Conservation (phyloP, 2,888 invertebrate genomes). For the Ctena decussata region DNA sequence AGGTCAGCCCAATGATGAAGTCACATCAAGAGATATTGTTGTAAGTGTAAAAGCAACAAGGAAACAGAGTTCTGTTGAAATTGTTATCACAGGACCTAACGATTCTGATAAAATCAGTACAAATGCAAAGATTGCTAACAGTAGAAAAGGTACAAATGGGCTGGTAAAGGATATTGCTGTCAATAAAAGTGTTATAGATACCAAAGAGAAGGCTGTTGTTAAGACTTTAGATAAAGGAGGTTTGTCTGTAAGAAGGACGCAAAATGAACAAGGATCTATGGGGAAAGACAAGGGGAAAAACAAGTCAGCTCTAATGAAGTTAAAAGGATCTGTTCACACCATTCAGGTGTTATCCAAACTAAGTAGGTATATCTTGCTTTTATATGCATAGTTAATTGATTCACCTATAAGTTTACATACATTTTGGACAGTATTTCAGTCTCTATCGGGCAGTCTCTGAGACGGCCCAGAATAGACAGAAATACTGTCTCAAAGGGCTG, state of each 20-base stretch:
- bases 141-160: background rate
- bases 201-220: background rate
- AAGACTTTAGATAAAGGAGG: background rate
- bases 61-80: background rate
- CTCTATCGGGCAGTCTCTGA: too few species aligned
- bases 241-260: background rate
- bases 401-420: too few species aligned
- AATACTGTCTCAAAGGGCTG: too few species aligned
- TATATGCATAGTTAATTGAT: too few species aligned
- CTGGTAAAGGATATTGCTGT: background rate
- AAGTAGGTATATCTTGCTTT: conserved; percentile 51
- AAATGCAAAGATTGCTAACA: background rate
- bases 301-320: conserved; percentile 21
- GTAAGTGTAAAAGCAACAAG: background rate
- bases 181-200: background rate
- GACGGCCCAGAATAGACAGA: too few species aligned
- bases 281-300: conserved; percentile 22
- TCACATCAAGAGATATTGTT: background rate
- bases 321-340: conserved; percentile 58
- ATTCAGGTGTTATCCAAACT: conserved; percentile 40
- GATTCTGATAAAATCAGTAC: background rate
- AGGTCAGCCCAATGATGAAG: background rate
- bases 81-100: background rate
- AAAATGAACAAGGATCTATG: conserved; percentile 18
- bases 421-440: too few species aligned